phyloP scores from a whole-genome alignment of 2,888 invertebrate species.

The Thecophora atra region DNA sequence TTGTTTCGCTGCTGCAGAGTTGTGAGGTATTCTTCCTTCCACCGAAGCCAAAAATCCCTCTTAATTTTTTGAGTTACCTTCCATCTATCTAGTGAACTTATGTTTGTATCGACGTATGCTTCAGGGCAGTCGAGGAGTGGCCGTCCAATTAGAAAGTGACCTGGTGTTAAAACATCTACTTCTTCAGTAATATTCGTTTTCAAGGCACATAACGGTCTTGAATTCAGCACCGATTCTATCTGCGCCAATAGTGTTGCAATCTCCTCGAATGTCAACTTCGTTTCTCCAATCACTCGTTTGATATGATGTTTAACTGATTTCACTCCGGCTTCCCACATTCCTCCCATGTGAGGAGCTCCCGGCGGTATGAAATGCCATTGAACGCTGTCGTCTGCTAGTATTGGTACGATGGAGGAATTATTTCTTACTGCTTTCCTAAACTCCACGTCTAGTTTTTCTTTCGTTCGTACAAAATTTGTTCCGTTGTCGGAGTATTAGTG shows the following conservation, averaged over 20 bases:
- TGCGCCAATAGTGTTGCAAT: not conserved
- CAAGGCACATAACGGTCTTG: no score
- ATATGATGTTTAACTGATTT: not conserved
- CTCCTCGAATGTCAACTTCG: not conserved
- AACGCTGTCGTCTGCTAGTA: not conserved
- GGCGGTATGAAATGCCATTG: not conserved
- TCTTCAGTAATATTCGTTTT: no score
- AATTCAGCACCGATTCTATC: not conserved
- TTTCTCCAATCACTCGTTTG: not conserved
- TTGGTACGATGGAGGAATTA: not conserved
- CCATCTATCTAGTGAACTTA: conserved; percentile 8
- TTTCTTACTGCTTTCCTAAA: not conserved
- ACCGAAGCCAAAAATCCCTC: no score
- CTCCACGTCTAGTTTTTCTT: not conserved
- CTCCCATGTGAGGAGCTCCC: conserved; percentile 8
- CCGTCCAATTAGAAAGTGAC: no score
- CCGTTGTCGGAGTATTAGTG: not conserved
- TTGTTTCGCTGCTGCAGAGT: no score
- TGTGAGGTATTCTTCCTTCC: no score
- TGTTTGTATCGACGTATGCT: not conserved
- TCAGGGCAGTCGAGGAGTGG: conserved; percentile 10
- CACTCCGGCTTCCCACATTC: not conserved
- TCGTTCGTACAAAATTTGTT: not conserved
- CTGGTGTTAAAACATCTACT: no score
- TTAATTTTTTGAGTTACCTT: no score